Percentiles rank a stretch among this genome's conserved stretches.
phyloP scores from a whole-genome alignment of 2,113 vertebrate species.

The Desmodus rotundus region DNA sequence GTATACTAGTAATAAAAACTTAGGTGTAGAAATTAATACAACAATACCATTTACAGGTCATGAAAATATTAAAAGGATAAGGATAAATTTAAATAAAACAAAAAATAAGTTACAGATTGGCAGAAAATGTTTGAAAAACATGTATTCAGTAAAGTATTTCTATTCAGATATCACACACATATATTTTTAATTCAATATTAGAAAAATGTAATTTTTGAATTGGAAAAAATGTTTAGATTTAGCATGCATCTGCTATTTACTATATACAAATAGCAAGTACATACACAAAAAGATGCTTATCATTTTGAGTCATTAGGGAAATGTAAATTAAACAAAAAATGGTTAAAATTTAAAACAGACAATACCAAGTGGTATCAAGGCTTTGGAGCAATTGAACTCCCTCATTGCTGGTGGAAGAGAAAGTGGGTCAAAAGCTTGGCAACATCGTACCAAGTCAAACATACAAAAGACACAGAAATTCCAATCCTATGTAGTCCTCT shows the following conservation, averaged over 20 bases:
- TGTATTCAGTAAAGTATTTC: not conserved
- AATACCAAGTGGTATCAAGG: not conserved
- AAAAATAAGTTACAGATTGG: not conserved
- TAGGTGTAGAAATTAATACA: not conserved
- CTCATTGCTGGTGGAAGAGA: not conserved
- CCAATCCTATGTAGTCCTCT: not conserved
- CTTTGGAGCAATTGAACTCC: not conserved
- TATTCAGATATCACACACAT: not conserved
- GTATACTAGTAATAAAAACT: not conserved
- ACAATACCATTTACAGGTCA: not conserved
- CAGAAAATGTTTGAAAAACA: not conserved
- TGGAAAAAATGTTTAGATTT: not conserved
- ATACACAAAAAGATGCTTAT: not conserved
- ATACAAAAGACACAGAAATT: not conserved
- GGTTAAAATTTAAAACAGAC: not conserved
- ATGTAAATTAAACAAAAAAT: not conserved
- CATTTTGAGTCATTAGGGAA: not conserved
- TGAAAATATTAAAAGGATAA: not conserved
- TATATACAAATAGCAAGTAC: not conserved
- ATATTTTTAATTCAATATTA: not conserved
- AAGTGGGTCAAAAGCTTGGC: not conserved
- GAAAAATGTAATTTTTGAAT: not conserved
- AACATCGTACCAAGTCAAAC: not conserved
- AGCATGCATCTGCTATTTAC: no score
- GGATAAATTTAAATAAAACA: not conserved